Conservation (phyloP, 2,113 vertebrate species). For the Misgurnus anguillicaudatus region DNA sequence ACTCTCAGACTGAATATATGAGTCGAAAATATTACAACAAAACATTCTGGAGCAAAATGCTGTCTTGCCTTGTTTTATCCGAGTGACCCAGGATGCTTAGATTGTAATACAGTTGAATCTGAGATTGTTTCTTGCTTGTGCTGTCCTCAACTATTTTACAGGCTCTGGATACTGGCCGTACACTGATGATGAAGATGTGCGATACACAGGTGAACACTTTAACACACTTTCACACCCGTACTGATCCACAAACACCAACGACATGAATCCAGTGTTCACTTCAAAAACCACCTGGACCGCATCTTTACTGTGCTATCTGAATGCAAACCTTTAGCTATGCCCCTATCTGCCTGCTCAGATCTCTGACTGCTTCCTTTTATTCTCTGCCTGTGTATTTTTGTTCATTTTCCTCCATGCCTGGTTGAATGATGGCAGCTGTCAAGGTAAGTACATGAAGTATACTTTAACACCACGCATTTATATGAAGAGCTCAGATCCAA, state of each 20-base stretch:
- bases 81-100: not conserved
- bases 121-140: conserved; percentile 70
- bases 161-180: conserved; percentile 90
- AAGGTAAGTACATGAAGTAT: conserved; percentile 22
- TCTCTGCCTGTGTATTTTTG: conserved; percentile 12
- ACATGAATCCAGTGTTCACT: not conserved
- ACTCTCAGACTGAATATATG: not conserved
- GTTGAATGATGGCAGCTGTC: not conserved
- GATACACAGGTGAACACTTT: conserved; percentile 86
- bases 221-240: not conserved
- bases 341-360: conserved; percentile 10
- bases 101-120: conserved; percentile 30
- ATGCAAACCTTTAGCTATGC: not conserved
- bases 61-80: conserved; percentile 1
- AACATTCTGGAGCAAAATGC: not conserved
- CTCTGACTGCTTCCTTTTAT: conserved; percentile 18
- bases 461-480: no score
- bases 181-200: conserved; percentile 91
- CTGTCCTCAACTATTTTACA: conserved; percentile 78
- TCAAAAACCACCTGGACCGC: not conserved
- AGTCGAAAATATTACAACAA: not conserved
- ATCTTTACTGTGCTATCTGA: not conserved
- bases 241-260: not conserved
- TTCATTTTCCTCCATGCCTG: conserved; percentile 16
- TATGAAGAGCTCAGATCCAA: no score